phyloP scores from a whole-genome alignment of 2,797 vertebrate genomes.

The Pseudochaenichthys georgianus region DNA sequence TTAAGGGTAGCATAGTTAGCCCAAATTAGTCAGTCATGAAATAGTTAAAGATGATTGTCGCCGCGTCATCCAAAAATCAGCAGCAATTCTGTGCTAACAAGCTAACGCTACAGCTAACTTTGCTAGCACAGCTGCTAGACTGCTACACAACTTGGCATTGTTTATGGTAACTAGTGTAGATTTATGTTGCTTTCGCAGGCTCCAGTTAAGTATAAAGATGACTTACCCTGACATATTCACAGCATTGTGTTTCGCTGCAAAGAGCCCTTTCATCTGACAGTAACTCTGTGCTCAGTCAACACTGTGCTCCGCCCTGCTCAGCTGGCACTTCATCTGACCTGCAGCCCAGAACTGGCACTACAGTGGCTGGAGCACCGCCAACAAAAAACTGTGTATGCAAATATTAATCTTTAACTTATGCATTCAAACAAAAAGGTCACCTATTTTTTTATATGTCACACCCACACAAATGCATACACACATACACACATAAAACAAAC shows the following conservation, averaged over 20 bases:
- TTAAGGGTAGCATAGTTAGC: neutral
- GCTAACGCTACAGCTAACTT: constrained; percentile 66
- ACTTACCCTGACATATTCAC: constrained; percentile 50
- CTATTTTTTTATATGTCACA: neutral
- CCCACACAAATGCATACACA: rapidly evolving
- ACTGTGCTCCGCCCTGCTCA: constrained; percentile 32
- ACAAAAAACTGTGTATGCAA: neutral
- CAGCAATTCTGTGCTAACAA: constrained; percentile 59
- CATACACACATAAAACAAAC: neutral
- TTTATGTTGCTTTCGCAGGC: neutral
- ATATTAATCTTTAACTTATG: constrained; percentile 20
- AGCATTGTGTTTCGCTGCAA: neutral
- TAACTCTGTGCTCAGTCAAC: constrained; percentile 32
- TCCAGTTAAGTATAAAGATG: neutral
- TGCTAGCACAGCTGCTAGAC: constrained; percentile 40
- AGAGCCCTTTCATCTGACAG: constrained; percentile 30
- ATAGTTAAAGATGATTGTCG: constrained; percentile 55
- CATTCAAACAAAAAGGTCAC: neutral
- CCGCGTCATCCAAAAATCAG: constrained; percentile 57
- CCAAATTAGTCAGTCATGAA: constrained; percentile 30
- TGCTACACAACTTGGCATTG: neutral
- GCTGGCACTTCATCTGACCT: constrained; percentile 34
- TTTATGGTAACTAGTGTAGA: neutral
- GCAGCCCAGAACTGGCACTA: constrained; percentile 2
- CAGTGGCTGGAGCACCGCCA: constrained; percentile 24